A percentile compares a stretch with the other conserved stretches of the same genome.
Conservation (phyloP, 2,797 vertebrate species). For the Valencia hispanica region DNA sequence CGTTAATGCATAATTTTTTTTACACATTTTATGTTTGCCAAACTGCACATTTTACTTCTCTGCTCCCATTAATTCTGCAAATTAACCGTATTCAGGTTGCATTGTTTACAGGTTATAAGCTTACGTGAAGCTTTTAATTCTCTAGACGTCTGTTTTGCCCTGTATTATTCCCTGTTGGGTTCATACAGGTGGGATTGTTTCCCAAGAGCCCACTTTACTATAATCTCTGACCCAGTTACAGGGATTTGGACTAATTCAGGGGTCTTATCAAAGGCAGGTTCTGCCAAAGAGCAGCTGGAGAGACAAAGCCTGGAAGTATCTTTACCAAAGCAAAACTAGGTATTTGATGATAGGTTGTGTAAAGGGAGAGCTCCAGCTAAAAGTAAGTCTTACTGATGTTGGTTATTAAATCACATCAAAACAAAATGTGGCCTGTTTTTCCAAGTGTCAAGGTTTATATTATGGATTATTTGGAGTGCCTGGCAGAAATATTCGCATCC, state of each 20-base stretch:
- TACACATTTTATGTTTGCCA: no score
- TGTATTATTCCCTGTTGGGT: slow-evolving; percentile 40
- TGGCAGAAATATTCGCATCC: background rate
- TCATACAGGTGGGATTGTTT: slow-evolving; percentile 45
- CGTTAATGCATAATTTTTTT: background rate
- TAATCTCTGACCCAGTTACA: slow-evolving; percentile 66
- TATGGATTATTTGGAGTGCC: background rate
- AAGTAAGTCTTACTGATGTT: slow-evolving; percentile 12
- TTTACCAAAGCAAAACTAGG: background rate
- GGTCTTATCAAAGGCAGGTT: slow-evolving; percentile 39
- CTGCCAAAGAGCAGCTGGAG: slow-evolving; percentile 40
- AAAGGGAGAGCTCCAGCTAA: background rate
- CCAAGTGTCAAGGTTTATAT: background rate
- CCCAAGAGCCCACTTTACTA: slow-evolving; percentile 20
- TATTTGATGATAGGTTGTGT: slow-evolving; percentile 6
- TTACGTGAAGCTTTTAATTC: slow-evolving; percentile 21
- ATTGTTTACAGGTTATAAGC: slow-evolving; percentile 19
- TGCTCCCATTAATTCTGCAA: background rate
- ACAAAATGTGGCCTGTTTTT: background rate
- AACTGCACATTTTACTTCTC: background rate
- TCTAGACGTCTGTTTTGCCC: slow-evolving; percentile 12
- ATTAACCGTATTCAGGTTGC: background rate
- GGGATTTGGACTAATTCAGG: slow-evolving; percentile 45
- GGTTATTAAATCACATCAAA: background rate
- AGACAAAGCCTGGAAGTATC: slow-evolving; percentile 12